phyloP scores from a whole-genome alignment of 2,888 invertebrate genomes.

The Chloroclysta siterata region DNA sequence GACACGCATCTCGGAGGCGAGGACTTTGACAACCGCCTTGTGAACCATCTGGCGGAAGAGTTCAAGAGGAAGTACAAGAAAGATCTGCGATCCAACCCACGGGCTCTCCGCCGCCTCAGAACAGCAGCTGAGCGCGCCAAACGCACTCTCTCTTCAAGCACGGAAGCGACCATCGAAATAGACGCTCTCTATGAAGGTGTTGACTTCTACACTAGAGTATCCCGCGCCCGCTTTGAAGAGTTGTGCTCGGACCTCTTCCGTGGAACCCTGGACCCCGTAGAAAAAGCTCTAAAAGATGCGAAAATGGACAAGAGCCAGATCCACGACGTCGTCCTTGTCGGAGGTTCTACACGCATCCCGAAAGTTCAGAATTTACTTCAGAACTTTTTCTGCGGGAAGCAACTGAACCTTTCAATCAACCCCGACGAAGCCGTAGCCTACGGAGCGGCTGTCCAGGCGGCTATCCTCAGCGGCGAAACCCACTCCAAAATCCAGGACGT shows the following conservation, averaged over 20 bases:
- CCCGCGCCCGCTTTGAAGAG: constrained; percentile 89
- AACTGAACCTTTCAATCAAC: constrained; percentile 45
- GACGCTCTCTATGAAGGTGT: constrained; percentile 88
- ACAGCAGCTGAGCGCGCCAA: constrained; percentile 87
- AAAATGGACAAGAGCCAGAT: constrained; percentile 86
- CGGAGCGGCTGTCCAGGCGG: constrained; percentile 65
- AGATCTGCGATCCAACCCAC: constrained; percentile 72
- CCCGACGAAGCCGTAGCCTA: constrained; percentile 89
- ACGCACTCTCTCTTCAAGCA: constrained; percentile 75
- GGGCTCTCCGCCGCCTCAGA: constrained; percentile 88
- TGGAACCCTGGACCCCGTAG: constrained; percentile 87
- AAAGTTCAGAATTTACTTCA: constrained; percentile 89
- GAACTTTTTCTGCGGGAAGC: constrained; percentile 81
- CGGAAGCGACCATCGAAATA: constrained; percentile 88
- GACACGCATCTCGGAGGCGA: constrained; percentile 90
- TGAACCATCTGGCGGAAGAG: constrained; percentile 86
- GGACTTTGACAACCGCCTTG: constrained; percentile 87
- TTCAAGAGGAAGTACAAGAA: constrained; percentile 87
- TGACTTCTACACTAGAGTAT: constrained; percentile 84
- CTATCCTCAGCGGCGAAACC: constrained; percentile 86
- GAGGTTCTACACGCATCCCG: constrained; percentile 90
- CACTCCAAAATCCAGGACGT: constrained; percentile 83
- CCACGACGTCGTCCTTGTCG: constrained; percentile 87
- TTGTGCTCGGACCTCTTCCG: constrained; percentile 86
- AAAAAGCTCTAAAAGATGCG: constrained; percentile 80